Base-by-base conservation (phyloP, 2,113 vertebrate genomes). In the Malurus melanocephalus region DNA sequence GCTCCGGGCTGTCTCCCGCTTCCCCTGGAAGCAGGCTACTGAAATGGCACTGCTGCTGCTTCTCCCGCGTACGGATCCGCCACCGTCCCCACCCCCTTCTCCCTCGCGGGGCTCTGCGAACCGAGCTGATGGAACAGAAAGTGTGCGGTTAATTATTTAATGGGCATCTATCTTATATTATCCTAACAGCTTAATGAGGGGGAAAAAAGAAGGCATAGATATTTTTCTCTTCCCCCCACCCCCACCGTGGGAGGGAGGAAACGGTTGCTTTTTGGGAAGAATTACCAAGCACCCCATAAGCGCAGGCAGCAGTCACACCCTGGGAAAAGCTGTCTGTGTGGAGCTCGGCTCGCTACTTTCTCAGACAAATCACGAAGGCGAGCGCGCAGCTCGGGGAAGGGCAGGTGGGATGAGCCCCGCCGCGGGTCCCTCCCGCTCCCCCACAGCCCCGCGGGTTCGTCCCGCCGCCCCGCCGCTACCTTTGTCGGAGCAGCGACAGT, bases 381-480 rank as follows among this genome's bases (percentile, higher is more conserved):
- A 46, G n/a, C 57, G 22, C 16, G 46, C 68, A 71, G 6, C 13
- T 2, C 20, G 23, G 35, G 13, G 60, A 57, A 43, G 14, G 35
- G 40, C 52, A 42, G 45, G 40, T 19, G 72, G 52, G 53, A 19
- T 19, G 78, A 22, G 69, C 46, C 53, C 76, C 64, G 16, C 48
- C 73, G 8, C 5, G 74, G 66, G 35, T 52, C 71, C 46, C 68
- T 32, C 80, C 85, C 64, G 55, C 27, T 21, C 13, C 22, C 13
- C 8, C 2, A 11, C 60, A 65, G 49, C 69, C 78, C 74, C 60
- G 55, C 28, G 19, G 51, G 8, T 24, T 28, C 46, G 48, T 32
- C 18, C 53, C 24, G 14, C 65, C 53, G 7, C 73, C 51, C 77
- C 83, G 61, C 87, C 42, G 60, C 33, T 97, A 97, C 97, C 97